phyloP scores from a whole-genome alignment of 2,797 vertebrate genomes.

The Limnodromus scolopaceus region DNA sequence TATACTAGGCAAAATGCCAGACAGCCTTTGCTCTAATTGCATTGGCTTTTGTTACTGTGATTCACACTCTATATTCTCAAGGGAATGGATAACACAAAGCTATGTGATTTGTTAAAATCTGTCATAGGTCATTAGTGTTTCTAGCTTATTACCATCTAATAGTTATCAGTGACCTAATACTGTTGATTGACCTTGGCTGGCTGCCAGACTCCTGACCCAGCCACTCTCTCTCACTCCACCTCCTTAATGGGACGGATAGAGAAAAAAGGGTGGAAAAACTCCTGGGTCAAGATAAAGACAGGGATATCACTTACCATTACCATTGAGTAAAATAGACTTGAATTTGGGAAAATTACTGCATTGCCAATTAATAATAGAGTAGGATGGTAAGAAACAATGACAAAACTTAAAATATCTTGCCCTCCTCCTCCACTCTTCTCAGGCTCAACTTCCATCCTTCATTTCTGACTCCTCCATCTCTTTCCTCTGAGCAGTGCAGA shows the following conservation, averaged over 20 bases:
- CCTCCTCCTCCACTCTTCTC: accelerated
- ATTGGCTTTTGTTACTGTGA: not conserved
- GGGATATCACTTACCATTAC: not conserved
- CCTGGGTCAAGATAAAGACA: accelerated
- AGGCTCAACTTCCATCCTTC: not conserved
- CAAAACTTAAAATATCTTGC: not conserved
- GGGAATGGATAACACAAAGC: not conserved
- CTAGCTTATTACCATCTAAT: not conserved
- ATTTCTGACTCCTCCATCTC: not conserved
- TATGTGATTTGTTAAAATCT: not conserved
- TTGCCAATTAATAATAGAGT: not conserved
- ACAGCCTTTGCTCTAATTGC: not conserved
- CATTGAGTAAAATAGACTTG: not conserved
- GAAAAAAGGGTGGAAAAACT: not conserved
- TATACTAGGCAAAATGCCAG: not conserved
- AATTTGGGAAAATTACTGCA: not conserved
- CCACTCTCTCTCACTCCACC: not conserved
- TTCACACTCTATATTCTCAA: not conserved
- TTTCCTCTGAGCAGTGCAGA: not conserved
- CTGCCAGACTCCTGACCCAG: not conserved
- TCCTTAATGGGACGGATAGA: not conserved
- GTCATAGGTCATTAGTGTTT: not conserved
- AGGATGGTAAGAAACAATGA: not conserved
- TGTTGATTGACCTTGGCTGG: not conserved
- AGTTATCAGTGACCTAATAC: not conserved